phyloP scores from a whole-genome alignment of 2,113 vertebrate genomes.

The Leucopsar rothschildi region DNA sequence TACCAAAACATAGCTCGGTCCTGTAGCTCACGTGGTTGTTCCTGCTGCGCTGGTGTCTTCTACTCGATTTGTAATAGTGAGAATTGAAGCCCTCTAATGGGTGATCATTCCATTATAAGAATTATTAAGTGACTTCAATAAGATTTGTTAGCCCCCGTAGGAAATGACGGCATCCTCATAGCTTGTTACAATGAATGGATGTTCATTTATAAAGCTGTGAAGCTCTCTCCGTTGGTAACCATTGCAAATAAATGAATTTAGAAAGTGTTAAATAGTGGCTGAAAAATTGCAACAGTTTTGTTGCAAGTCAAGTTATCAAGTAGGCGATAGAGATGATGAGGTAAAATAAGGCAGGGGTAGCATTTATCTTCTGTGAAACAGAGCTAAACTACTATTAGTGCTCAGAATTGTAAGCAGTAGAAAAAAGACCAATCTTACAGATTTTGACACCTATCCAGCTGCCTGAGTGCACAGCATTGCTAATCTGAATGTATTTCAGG shows the following conservation, averaged over 20 bases:
- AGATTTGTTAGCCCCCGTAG: rapidly evolving
- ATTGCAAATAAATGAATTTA: not conserved
- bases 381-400: not conserved
- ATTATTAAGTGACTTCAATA: not conserved
- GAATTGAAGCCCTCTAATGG: not conserved
- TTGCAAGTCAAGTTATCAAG: not conserved
- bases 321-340: not conserved
- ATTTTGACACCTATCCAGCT: not conserved
- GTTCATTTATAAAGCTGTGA: not conserved
- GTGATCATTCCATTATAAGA: not conserved
- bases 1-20: not conserved
- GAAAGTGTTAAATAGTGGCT: not conserved
- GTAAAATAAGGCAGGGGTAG: not conserved
- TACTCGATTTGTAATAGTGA: rapidly evolving
- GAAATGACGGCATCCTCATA: not conserved
- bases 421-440: not conserved
- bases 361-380: not conserved
- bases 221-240: not conserved
- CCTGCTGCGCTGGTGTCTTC: not conserved
- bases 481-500: not conserved
- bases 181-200: not conserved
- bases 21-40: not conserved
- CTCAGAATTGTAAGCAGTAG: not conserved
- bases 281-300: not conserved
- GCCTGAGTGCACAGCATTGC: not conserved